Evolutionary conservation across 1,140 invertebrate genomes (phyloP), one percentile per base, ranked within the genome.

Genomic region (Diorhabda carinulata): DNA sequence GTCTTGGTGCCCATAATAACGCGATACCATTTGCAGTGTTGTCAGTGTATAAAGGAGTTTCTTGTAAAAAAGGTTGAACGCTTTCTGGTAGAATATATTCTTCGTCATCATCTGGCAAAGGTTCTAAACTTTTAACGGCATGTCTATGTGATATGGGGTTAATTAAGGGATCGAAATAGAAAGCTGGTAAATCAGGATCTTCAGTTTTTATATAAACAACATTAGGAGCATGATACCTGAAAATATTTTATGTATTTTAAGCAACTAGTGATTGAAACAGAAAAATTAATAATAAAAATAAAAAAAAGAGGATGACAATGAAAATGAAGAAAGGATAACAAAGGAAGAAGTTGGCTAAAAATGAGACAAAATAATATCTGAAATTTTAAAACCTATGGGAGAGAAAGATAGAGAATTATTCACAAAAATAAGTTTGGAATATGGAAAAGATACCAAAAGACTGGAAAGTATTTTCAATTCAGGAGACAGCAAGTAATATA

Each of bases 201-300:
- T 99, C 98, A 2, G 98, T 99, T 87, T 99, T 99, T 75, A 99
- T 99, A 79, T 96, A 99, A 1, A 99, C 96, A 10, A 99, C 97
- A 84, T 98, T 99, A 57, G 98, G 97, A 4, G 95, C 93, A 81
- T 99, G 98, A 83, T 99, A 99, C 95, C 95, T 97, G 73, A 61
- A 83, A 82, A 79, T 75, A 61, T 5, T 44, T 58, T 5, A 40
- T 10, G 25, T 25, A 25, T 25, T 25, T 25, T 25, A 25, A 25
- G 25, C 25, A 25, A 25, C 25, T 25, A 25, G 25, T 25, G 25
- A 25, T 25, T 25, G 25, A 25, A 25, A 25, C 25, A 25, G 25
- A 25, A 25, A 25, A 25, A 25, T 25, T 25, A 25, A 25, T 25
- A 25, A 25, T 25, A 25, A 25, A 25, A 25, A 25, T 25, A 25